Base-by-base conservation (phyloP, 2,888 invertebrate species). In the Spialia ferax region DNA sequence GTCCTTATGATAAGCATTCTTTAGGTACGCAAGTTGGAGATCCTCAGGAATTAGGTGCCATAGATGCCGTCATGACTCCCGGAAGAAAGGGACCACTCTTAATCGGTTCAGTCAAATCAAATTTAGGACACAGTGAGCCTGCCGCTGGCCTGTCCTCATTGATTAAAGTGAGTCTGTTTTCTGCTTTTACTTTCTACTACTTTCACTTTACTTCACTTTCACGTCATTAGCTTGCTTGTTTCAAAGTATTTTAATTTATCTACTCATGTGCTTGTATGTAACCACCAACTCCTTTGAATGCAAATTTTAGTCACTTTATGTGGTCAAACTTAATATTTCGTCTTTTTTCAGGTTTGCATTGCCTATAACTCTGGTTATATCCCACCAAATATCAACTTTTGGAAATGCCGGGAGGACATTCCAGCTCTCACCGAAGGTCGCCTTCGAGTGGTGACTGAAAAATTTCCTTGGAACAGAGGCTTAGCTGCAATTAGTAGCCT, bases 81-180 rank as follows among this genome's bases (percentile, higher is more conserved):
- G 95, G 95, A 22, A 94, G 98, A n/a, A 95, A 94, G 0, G 96
- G 95, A 0, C 97, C 99, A 0, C 94, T 99, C 0, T 88, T 95
- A 56, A 97, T 99, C 68, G 99, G 99, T 1, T 98, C 99, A 0
- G 96, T 98, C 35, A 99, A 99, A 84, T 98, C 98, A 0, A 99
- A 99, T 87, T 94, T 99, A 84, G 99, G 99, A 0, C 99, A 99
- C 86, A 95, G 97, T 0, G 99, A 99, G 82, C 97, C 98, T 0
- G 95, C 96, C 1, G 97, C 97, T 6, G 97, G 98, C 7, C 91
- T 98, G 1, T 97, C 97, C 75, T 97, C 97, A 0, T 84, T 98
- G 69, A 95, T 96, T 0, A 98, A 98, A 94, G 97, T 96, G 73
- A 81, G 71, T 66, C 15, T 15, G n/a, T n/a, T n/a, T n/a, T n/a